Evolutionary conservation across 2,888 invertebrate genomes (phyloP), one percentile per base, ranked within the genome.

Genomic region (Ceraclea dissimilis): DNA sequence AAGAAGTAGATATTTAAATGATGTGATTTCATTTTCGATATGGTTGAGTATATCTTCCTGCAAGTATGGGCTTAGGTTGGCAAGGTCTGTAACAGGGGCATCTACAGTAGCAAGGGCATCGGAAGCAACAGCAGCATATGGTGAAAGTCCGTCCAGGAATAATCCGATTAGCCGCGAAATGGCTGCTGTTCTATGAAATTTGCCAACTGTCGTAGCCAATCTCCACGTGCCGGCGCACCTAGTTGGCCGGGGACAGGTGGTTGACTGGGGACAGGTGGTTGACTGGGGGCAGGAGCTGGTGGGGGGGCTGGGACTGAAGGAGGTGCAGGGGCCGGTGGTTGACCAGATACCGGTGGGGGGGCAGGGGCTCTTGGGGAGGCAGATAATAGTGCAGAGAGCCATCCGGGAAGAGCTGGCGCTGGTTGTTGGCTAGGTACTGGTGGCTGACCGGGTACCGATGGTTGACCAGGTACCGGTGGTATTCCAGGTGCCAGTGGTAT

Each of bases 321-420:
- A n/a, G 44, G 43, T 10, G 53, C 11, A n/a, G 22, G 48, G 6
- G 39, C 21, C 39, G 54, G 54, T 26, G 61, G 49, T 22, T 63
- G 33, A 17, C 64, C 62, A 21, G 60, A 39, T 21, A 17, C 17
- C 2, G 52, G 17, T 13, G 52, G 2, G 39, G 16, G n/a, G n/a
- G n/a, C n/a, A n/a, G n/a, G 17, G 4, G 39, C 16, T 20, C 18
- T 1, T 1, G 52, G 33, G 1, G 65, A 59, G 1, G 67, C 58
- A 0, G 69, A 64, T 0, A 64, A 59, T 0, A 67, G 66, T 2
- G 71, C 58, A 8, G 67, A 64, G n/a, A n/a, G n/a, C n/a, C n/a
- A n/a, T n/a, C n/a, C n/a, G n/a, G n/a, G n/a, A n/a, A n/a, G n/a
- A n/a, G n/a, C n/a, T n/a, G n/a, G n/a, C n/a, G n/a, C n/a, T n/a